Evolutionary conservation across 2,888 invertebrate species (phyloP).

Genomic region (Neoscelio sp.): DNA sequence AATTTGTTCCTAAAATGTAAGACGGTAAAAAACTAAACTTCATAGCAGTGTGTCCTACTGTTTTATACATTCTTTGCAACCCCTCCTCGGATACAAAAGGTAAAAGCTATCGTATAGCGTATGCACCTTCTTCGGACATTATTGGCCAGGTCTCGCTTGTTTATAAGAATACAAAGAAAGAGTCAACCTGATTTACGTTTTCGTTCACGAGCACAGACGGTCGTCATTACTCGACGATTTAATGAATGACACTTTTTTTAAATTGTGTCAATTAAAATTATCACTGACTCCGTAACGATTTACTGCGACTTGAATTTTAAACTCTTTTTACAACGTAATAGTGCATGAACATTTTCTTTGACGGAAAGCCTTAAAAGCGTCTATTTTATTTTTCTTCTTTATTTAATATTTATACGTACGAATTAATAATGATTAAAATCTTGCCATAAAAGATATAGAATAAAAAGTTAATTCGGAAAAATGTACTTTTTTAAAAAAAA

Average conservation of each 20-base stretch:
- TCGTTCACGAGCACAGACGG: conserved; percentile 77
- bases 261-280: conserved; percentile 41
- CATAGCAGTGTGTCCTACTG: conserved; percentile 74
- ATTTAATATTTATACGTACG: background rate
- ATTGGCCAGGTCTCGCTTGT: conserved; percentile 76
- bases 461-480: too few relatives aligned
- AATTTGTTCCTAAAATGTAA: conserved; percentile 71
- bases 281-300: conserved; percentile 37
- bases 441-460: too few relatives aligned
- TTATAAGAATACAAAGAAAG: conserved; percentile 75
- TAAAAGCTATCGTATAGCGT: conserved; percentile 76
- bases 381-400: background rate
- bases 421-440: conserved; percentile 13
- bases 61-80: conserved; percentile 78
- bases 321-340: conserved; percentile 27
- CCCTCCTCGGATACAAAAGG: conserved; percentile 77
- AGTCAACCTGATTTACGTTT: conserved; percentile 79
- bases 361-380: background rate
- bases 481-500: too few relatives aligned
- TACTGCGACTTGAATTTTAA: conserved; percentile 37
- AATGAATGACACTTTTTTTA: conserved; percentile 46
- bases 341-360: background rate
- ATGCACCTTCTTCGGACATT: conserved; percentile 75
- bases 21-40: conserved; percentile 75
- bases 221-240: conserved; percentile 63